Evolutionary conservation across 1,140 invertebrate species (phyloP).

Genomic region (Rhyacophila brunnea): DNA sequence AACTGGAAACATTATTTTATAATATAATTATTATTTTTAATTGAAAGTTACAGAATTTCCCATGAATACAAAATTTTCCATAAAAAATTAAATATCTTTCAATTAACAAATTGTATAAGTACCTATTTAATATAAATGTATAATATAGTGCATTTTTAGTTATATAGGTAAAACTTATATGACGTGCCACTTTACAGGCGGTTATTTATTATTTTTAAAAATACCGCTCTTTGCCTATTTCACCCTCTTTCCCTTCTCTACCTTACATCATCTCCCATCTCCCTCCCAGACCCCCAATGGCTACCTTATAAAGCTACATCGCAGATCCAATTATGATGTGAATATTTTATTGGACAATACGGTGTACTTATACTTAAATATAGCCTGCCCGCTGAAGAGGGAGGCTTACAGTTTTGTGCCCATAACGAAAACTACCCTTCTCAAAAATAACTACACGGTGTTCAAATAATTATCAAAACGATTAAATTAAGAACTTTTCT

Average conservation of each 20-base stretch:
- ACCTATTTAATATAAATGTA: too few species aligned
- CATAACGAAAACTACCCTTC: slow-evolving; percentile 7
- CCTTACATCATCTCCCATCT: slow-evolving; percentile 1
- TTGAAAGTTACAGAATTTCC: too few species aligned
- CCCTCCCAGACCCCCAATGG: slow-evolving; percentile 1
- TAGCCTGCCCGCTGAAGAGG: slow-evolving; percentile 2
- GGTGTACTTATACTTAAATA: slow-evolving; percentile 29
- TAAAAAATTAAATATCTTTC: too few species aligned
- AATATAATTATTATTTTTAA: too few species aligned
- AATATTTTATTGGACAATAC: slow-evolving; percentile 38
- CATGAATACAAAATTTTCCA: too few species aligned
- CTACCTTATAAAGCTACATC: slow-evolving; percentile 30
- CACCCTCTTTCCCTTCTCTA: neutral
- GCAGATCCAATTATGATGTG: slow-evolving; percentile 37
- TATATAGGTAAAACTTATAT: too few species aligned
- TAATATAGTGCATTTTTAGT: too few species aligned
- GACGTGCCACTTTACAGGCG: neutral
- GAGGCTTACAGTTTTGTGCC: slow-evolving; percentile 20
- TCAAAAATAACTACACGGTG: neutral
- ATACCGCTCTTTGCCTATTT: neutral
- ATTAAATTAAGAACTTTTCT: too few species aligned
- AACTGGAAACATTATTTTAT: too few species aligned
- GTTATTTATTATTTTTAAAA: slow-evolving; percentile 2
- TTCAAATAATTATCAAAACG: neutral
- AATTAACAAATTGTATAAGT: too few species aligned